Evolutionary conservation across 92 coral and sea anemone genomes (phyloP).

Genomic region (Actinostola sp.): DNA sequence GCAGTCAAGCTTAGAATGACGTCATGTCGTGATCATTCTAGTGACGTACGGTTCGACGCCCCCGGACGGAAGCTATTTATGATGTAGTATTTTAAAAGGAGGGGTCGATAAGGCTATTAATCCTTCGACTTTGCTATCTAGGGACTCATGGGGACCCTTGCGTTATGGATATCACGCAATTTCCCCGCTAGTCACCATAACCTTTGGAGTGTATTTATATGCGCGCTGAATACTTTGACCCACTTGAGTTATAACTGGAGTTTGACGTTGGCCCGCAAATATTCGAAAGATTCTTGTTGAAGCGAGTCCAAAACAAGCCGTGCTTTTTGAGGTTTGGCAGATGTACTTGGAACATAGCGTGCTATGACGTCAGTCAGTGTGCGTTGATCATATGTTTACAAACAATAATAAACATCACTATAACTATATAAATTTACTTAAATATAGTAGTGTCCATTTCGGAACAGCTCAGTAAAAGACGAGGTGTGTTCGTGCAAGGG

Average conservation of each 20-base stretch:
- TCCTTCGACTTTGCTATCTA: neutral
- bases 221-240: neutral
- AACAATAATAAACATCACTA: too few species aligned
- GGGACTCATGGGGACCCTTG: too few species aligned
- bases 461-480: too few species aligned
- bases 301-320: neutral
- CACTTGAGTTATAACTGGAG: neutral
- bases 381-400: too few species aligned
- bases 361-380: too few species aligned
- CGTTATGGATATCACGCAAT: neutral
- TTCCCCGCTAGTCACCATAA: too few species aligned
- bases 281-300: neutral
- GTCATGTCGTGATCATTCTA: neutral
- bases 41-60: slow-evolving; percentile 20
- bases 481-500: neutral
- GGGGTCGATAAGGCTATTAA: neutral
- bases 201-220: neutral
- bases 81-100: neutral
- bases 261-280: neutral
- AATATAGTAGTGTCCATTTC: too few species aligned
- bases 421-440: too few species aligned
- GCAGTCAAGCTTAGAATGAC: slow-evolving; percentile 9
- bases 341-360: too few species aligned
- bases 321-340: too few species aligned
- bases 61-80: slow-evolving; percentile 30